phyloP scores from a whole-genome alignment of 2,888 invertebrate genomes.

The Trichopoda pennipes region DNA sequence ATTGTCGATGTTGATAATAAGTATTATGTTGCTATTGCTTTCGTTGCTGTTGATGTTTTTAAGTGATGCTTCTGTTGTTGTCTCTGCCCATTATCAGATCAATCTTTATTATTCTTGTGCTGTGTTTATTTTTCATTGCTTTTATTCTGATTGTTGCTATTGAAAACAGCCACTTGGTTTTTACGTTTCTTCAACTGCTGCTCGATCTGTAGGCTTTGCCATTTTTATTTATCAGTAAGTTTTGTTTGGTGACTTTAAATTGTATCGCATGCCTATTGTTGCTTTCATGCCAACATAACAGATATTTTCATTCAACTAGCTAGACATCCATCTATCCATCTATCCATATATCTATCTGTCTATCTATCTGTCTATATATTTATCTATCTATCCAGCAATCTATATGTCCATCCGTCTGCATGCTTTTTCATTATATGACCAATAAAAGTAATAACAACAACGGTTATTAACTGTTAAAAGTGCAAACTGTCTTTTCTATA shows the following conservation, averaged over 20 bases:
- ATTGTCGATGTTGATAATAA: constrained; percentile 60
- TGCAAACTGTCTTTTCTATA: constrained; percentile 61
- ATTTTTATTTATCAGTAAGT: constrained; percentile 23
- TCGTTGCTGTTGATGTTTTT: constrained; percentile 49
- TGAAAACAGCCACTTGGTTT: not conserved
- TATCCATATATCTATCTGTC: not conserved
- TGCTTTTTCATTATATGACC: constrained; percentile 32
- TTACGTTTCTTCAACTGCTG: not conserved
- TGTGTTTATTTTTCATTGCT: not conserved
- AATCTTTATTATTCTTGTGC: constrained; percentile 51
- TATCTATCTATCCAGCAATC: constrained; percentile 3
- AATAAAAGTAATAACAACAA: constrained; percentile 47
- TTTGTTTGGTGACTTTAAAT: constrained; percentile 37
- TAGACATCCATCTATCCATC: not conserved
- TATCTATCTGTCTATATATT: too few species aligned
- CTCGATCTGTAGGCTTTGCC: not conserved
- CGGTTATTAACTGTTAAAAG: constrained; percentile 68
- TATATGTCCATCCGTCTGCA: not conserved
- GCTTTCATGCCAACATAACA: constrained; percentile 29
- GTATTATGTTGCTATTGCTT: constrained; percentile 47
- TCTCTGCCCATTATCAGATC: constrained; percentile 66
- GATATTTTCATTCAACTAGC: constrained; percentile 4
- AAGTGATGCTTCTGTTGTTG: constrained; percentile 68
- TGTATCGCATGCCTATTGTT: constrained; percentile 44
- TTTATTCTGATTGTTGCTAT: constrained; percentile 13